Conservation (phyloP, 2,113 vertebrate genomes). For the Odontophorus gujanensis region DNA sequence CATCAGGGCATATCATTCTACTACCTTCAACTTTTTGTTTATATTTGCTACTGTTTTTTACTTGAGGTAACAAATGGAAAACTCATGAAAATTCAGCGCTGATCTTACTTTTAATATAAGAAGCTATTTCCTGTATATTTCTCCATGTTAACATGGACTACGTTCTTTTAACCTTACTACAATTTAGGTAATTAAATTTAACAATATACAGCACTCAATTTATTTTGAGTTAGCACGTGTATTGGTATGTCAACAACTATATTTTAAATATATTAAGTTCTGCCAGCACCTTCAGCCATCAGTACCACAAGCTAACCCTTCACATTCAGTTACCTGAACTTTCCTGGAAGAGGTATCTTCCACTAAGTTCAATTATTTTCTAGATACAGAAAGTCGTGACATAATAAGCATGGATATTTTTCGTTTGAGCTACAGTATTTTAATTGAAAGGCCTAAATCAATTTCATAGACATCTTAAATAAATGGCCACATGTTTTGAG, state of each 20-base stretch:
- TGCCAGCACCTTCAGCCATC: background rate
- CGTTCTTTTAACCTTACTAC: background rate
- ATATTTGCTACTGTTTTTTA: background rate
- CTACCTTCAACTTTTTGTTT: background rate
- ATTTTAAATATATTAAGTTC: background rate
- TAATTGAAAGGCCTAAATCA: background rate
- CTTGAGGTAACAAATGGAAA: background rate
- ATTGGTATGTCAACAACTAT: background rate
- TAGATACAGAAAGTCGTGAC: background rate
- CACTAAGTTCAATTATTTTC: background rate
- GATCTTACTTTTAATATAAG: background rate
- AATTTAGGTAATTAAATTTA: background rate
- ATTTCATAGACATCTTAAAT: background rate
- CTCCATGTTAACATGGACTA: background rate
- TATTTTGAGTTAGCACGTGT: background rate
- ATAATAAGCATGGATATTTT: background rate
- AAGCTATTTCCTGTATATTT: background rate
- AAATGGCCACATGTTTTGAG: background rate
- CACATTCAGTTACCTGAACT: background rate
- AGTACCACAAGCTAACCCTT: background rate
- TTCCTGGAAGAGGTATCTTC: background rate
- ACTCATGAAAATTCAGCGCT: background rate
- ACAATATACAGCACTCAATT: background rate
- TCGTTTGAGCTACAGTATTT: background rate
- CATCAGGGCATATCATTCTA: background rate